Percentiles rank a stretch among this genome's conserved stretches.
phyloP scores from a whole-genome alignment of 2,797 vertebrate species.

The Varecia variegata region DNA sequence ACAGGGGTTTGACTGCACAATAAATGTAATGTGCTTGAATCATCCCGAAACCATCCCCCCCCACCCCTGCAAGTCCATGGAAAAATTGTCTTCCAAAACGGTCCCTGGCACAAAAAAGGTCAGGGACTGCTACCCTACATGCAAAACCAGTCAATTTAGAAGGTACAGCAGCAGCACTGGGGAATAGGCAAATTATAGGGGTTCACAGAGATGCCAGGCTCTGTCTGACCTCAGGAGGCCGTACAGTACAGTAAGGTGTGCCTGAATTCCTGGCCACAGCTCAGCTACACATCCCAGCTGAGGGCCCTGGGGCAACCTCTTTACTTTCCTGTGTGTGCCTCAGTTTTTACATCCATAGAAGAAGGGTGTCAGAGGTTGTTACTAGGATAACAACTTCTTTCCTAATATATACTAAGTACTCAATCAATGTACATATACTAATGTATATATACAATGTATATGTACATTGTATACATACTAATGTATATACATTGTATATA shows the following conservation, averaged over 20 bases:
- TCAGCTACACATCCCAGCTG: background rate
- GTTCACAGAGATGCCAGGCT: background rate
- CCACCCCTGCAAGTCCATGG: too few relatives aligned
- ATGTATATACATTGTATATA: too few relatives aligned
- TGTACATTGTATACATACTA: too few relatives aligned
- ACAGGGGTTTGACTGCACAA: too few relatives aligned
- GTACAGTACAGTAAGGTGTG: fast-evolving
- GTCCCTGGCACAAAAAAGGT: too few relatives aligned
- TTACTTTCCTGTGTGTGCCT: background rate
- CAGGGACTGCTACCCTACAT: too few relatives aligned
- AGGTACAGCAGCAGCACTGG: background rate
- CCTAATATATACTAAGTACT: background rate
- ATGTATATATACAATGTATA: too few relatives aligned
- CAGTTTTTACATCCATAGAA: background rate
- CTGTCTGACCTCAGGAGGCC: background rate
- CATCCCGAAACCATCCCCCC: too few relatives aligned
- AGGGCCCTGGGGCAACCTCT: background rate
- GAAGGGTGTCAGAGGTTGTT: background rate
- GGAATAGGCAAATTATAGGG: fast-evolving
- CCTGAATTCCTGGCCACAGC: background rate
- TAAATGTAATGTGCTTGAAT: too few relatives aligned
- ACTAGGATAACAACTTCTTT: background rate
- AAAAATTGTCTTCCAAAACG: too few relatives aligned
- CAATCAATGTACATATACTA: background rate
- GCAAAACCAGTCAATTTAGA: background rate